These are phyloP conservation scores for Sarcophaga subvicina DNA, from an alignment of 2,888 invertebrate genomes.

Conservation along the genomic window DNA sequence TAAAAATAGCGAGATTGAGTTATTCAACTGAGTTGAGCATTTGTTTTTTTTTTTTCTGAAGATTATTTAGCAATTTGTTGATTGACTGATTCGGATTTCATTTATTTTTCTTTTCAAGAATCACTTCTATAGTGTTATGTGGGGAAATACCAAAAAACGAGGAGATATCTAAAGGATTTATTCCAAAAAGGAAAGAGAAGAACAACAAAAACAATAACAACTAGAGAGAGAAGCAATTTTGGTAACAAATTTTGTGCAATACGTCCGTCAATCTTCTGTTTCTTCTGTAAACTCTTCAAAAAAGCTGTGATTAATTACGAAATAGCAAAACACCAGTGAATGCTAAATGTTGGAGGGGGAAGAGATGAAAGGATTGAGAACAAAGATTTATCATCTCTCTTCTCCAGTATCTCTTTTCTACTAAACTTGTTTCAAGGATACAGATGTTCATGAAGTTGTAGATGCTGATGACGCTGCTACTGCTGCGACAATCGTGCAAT, in stretches of 20 bases:
- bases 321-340: conserved; percentile 19
- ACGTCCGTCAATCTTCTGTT: conserved; percentile 26
- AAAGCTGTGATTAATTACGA: conserved; percentile 52
- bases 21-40: too few species aligned
- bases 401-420: not conserved
- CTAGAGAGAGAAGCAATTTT: not conserved
- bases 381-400: not conserved
- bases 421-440: not conserved
- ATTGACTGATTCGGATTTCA: conserved; percentile 24
- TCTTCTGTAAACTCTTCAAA: too few species aligned
- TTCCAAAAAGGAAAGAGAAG: not conserved
- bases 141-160: not conserved
- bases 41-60: not conserved
- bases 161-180: not conserved
- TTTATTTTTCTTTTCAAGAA: too few species aligned
- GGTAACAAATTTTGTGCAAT: conserved; percentile 18
- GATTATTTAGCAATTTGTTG: conserved; percentile 29
- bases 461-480: not conserved
- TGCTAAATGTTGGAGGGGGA: conserved; percentile 5
- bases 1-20: too few species aligned
- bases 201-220: not conserved
- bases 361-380: not conserved
- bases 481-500: conserved; percentile 1
- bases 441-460: not conserved
- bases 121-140: not conserved